Evolutionary conservation across 2,888 invertebrate genomes (phyloP), one percentile per base, ranked within the genome.

Genomic region (Acheta domesticus): DNA sequence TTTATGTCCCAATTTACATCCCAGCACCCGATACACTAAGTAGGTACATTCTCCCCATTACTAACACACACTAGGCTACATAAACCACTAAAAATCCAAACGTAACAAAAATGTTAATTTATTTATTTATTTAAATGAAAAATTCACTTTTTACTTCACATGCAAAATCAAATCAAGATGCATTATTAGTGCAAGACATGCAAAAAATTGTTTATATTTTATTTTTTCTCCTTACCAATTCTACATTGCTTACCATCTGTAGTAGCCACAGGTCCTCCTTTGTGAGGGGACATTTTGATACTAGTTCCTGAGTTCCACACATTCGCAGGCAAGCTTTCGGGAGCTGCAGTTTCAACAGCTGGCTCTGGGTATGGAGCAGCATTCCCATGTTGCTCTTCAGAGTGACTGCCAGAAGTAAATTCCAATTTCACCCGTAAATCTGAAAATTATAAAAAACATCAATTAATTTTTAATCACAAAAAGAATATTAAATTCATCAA

Each of bases 211-310:
- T 36, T 36, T 36, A 36, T 36, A 36, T 36, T 36, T 5, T 8
- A 36, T 36, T 36, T 36, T 36, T 36, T 36, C 5, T 36, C 36
- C 36, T 36, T 36, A 36, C 36, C 36, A 36, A 36, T 36, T 62
- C 49, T 75, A 14, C 73, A 36, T 74, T 20, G 86, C 89, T 90
- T 86, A 94, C 95, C 95, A 86, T 95, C 95, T 85, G 95, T 93
- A 85, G 95, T 95, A 85, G 94, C 92, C 83, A 95, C 93, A 84
- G 93, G 92, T 83, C 93, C 93, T 84, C 94, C 93, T 88, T 95
- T 90, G 84, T 89, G 82, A 75, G 79, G 77, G 62, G 80, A 76
- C 79, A 82, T 75, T 78, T 82, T 82, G 49, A 80, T 73, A 74
- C 75, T 75, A 79, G 89, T 88, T 83, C 89, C 89, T 78, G 89